Evolutionary conservation across 1,140 invertebrate genomes (phyloP), one percentile per base, ranked within the genome.

Genomic region (Tetranychus urticae): DNA sequence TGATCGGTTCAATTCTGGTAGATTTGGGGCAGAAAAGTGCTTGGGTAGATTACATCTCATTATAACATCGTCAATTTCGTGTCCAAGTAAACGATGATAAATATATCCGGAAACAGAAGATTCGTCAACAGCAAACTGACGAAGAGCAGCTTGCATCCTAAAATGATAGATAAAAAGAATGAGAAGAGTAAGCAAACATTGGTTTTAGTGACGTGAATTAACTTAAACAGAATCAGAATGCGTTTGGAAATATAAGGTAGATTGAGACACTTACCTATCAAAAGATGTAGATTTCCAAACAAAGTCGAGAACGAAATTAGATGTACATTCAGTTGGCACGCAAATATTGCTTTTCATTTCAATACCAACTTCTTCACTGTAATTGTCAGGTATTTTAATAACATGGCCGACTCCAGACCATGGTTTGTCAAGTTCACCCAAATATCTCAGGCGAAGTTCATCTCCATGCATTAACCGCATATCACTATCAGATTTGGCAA

Each of bases 241-340:
- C 2, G 23, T 23, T 23, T 23, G 10, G 39, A 42, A 10, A 42
- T 5, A 42, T 42, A 0, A 42, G 5, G 5, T 42, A 1, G 14
- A 52, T 50, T 10, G 5, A n/a, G 23, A 6, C 13, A 52, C 46
- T 52, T 71, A 88, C 86, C 89, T 82, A 72, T 98, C 92, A 74
- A 99, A 99, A 50, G 88, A 92, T 1, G 93, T 98, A 60, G 91
- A 92, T 71, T 99, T 99, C 96, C 94, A 99, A 33, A 98, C 96
- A 75, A 97, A 99, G 74, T 99, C 94, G 12, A 98, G 88, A 0
- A 92, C 88, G 75, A 97, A 99, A 72, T 94, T 94, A 56, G 86
- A 86, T 33, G 83, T 86, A 70, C 87, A 91, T 63, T 93, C 89
- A 0, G 83, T 83, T 0, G 92, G 91, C 0, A 89, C 88, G 31